A percentile compares a stretch with the other conserved stretches of the same genome.
phyloP scores from a whole-genome alignment of 2,888 invertebrate species.

The Hemaris fuciformis region DNA sequence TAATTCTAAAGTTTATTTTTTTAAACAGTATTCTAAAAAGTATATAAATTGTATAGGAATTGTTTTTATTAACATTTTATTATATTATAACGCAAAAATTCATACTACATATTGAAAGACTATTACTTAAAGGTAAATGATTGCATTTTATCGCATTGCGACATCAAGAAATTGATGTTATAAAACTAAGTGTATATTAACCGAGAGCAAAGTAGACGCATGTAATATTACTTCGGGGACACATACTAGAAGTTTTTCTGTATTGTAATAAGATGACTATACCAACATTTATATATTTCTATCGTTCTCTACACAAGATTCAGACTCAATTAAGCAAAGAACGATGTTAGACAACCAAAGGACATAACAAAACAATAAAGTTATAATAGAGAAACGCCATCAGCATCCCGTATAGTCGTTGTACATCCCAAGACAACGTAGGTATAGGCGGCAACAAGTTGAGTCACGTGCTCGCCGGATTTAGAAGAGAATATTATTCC shows the following conservation, averaged over 20 bases:
- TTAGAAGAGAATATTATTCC: slow-evolving; percentile 67
- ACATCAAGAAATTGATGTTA: not conserved
- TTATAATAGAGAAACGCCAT: not conserved
- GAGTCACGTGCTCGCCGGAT: slow-evolving; percentile 75
- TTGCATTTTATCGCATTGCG: not conserved
- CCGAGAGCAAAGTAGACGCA: not conserved
- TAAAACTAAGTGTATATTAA: not conserved
- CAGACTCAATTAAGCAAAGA: not conserved
- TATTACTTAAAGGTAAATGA: not conserved
- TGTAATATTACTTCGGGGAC: not conserved
- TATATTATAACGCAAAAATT: not conserved
- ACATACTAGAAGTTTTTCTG: too few species aligned
- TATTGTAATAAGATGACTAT: too few species aligned
- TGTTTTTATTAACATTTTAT: too few species aligned
- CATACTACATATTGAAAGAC: not conserved
- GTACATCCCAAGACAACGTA: not conserved
- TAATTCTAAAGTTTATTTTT: too few species aligned
- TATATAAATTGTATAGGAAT: too few species aligned
- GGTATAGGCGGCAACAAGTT: slow-evolving; percentile 69
- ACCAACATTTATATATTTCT: too few species aligned
- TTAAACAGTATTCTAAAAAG: too few species aligned
- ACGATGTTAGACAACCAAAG: not conserved
- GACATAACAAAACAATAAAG: not conserved
- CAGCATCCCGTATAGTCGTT: not conserved
- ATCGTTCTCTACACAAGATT: not conserved